Evolutionary conservation across 1,140 invertebrate genomes (phyloP).

Genomic region (Saxidomus purpurata): DNA sequence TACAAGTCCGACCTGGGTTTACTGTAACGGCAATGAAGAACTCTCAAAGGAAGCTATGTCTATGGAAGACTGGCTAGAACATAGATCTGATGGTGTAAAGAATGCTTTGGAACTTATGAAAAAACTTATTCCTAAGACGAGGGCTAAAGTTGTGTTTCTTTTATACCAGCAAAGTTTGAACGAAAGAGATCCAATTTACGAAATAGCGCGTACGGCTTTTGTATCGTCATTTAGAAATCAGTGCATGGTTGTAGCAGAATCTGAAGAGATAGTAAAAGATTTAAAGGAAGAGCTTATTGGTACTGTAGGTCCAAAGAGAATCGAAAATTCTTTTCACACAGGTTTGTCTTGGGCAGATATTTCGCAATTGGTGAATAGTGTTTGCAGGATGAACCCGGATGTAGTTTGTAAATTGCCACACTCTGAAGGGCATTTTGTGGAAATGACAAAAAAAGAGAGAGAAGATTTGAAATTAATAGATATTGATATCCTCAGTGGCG

Average conservation of each 20-base stretch:
- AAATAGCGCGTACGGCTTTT: not conserved
- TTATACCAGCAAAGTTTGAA: not conserved
- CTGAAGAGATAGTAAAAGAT: not conserved
- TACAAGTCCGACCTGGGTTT: slow-evolving; percentile 19
- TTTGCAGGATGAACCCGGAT: slow-evolving; percentile 4
- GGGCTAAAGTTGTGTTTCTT: slow-evolving; percentile 1
- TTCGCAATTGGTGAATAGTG: not conserved
- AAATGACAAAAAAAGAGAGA: slow-evolving; percentile 33
- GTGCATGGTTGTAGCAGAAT: slow-evolving; percentile 18
- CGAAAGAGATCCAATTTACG: slow-evolving; percentile 6
- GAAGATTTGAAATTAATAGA: slow-evolving; percentile 14
- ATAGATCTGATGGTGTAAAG: not conserved
- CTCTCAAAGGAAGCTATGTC: not conserved
- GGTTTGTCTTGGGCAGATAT: not conserved
- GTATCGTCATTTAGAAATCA: not conserved
- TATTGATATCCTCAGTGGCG: slow-evolving; percentile 23
- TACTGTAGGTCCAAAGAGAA: not conserved
- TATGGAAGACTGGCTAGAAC: not conserved
- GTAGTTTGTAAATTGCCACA: slow-evolving; percentile 12
- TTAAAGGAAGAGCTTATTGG: not conserved
- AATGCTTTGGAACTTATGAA: not conserved
- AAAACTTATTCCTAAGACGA: slow-evolving; percentile 6
- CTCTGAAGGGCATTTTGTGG: not conserved
- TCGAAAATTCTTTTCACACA: not conserved
- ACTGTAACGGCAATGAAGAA: slow-evolving; percentile 33